A percentile compares a stretch with the other conserved stretches of the same genome.
phyloP scores from a whole-genome alignment of 2,113 vertebrate species.

The Clarias macrocephalus region DNA sequence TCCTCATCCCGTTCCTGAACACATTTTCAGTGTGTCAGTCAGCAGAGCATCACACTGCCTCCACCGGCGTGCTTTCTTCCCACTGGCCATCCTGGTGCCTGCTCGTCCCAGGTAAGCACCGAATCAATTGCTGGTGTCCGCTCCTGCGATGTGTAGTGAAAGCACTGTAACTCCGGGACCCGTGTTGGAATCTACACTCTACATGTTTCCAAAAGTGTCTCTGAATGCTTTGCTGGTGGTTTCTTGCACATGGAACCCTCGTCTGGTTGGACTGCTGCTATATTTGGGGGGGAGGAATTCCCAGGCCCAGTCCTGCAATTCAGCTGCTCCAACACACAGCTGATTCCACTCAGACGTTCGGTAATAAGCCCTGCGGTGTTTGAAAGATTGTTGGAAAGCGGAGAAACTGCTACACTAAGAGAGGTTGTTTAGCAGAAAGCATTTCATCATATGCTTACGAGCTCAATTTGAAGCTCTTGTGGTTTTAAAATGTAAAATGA shows the following conservation, averaged over 20 bases:
- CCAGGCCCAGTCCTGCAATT: slow-evolving; percentile 1
- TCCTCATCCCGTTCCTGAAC: no score
- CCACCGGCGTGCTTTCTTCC: no score
- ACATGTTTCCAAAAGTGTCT: background rate
- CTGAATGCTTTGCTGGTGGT: slow-evolving; percentile 36
- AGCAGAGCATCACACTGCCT: no score
- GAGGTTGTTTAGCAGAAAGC: background rate
- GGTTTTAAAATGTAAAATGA: background rate
- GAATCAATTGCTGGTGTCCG: background rate
- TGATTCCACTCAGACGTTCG: slow-evolving; percentile 19
- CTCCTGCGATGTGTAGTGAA: background rate
- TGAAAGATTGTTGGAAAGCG: slow-evolving; percentile 12
- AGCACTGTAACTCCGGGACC: background rate
- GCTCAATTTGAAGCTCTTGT: background rate
- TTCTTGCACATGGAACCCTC: slow-evolving; percentile 20
- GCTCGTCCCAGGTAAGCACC: no score
- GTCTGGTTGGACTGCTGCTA: background rate
- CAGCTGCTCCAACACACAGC: slow-evolving; percentile 24
- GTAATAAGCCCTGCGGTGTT: slow-evolving; percentile 3
- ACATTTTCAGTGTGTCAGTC: no score
- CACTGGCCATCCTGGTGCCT: no score
- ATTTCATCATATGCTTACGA: background rate
- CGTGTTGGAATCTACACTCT: background rate
- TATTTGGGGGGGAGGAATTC: slow-evolving; percentile 5
- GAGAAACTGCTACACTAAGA: slow-evolving; percentile 4